These are phyloP conservation scores for Anguilla rostrata DNA, from an alignment of 2,113 vertebrate genomes.

Conservation along the genomic window DNA sequence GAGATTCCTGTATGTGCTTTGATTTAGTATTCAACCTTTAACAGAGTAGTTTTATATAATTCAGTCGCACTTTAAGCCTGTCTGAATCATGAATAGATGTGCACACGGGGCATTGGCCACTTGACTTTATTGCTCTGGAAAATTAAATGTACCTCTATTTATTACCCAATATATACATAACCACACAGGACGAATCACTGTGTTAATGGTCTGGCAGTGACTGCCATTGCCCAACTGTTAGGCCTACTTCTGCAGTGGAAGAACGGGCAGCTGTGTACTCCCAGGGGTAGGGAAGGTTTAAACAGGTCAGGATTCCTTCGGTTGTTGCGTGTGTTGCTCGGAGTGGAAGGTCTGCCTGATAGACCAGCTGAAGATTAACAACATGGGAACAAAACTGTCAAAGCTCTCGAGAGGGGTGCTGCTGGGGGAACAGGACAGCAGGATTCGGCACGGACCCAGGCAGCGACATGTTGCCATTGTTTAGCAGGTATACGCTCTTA, in stretches of 20 bases:
- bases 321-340: too few relatives aligned
- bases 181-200: neutral
- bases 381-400: neutral
- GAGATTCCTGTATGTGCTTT: neutral
- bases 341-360: neutral
- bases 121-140: neutral
- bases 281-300: neutral
- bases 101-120: neutral
- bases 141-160: neutral
- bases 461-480: neutral
- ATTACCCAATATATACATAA: neutral
- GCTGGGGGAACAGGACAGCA: neutral
- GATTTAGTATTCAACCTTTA: neutral
- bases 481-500: too few relatives aligned
- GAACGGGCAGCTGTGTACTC: neutral
- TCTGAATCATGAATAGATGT: neutral
- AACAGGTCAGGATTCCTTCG: neutral
- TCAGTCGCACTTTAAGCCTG: neutral
- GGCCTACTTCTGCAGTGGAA: too few relatives aligned
- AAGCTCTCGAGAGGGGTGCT: neutral
- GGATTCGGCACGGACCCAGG: neutral
- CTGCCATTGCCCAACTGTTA: too few relatives aligned
- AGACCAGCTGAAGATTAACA: neutral
- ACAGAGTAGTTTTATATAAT: neutral
- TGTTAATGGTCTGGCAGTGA: too few relatives aligned